Base-by-base conservation (phyloP, 2,113 vertebrate species). In the Gracilinanus agilis region DNA sequence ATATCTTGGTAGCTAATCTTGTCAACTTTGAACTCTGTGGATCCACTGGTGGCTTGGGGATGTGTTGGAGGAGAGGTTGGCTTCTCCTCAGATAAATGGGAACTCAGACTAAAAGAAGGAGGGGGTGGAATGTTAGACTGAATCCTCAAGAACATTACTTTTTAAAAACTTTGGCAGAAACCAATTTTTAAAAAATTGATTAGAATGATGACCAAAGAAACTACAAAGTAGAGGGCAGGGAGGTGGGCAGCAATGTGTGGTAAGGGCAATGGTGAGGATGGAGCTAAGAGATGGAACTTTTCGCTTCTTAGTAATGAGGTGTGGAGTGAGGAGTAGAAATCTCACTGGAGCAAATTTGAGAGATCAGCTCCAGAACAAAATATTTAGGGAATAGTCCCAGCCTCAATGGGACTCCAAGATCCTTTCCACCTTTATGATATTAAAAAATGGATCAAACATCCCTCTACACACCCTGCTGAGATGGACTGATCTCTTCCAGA, bases 1-100 rank as follows among this genome's bases (percentile, higher is more conserved):
- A 98, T 0, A 9, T 96, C 53, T 94, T 98, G 24, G 98, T 99
- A 98, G 92, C 8, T 55, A 1, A 21, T 25, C 44, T 34, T 23
- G 5, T 24, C 0, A 4, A 93, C 23, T 49, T 67, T 40, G 44
- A 12, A 0, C 54, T 91, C 24, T 88, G 54, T 54, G 24, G 56
- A 24, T 4, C n/a, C 53, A 21, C 34, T 7, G 5, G 11, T 55
- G 29, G 95, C 56, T 3, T 53, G 92, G 88, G 27, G 58, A 34
- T 11, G 3, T 29, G 6, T 3, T 34, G 13, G 44, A 91, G 53
- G 56, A 90, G 94, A 56, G 61, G 67, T 54, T 49, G 10, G 40
- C 53, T 88, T 96, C 34, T 61, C 90, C 12, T 0, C 0, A 29
- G 19, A 83, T 83, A 21, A 8, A 12, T 29, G 23, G 58, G 67